These are phyloP conservation scores for Drosophila pachea DNA, from an alignment of 1,140 invertebrate species.

Conservation along the genomic window DNA sequence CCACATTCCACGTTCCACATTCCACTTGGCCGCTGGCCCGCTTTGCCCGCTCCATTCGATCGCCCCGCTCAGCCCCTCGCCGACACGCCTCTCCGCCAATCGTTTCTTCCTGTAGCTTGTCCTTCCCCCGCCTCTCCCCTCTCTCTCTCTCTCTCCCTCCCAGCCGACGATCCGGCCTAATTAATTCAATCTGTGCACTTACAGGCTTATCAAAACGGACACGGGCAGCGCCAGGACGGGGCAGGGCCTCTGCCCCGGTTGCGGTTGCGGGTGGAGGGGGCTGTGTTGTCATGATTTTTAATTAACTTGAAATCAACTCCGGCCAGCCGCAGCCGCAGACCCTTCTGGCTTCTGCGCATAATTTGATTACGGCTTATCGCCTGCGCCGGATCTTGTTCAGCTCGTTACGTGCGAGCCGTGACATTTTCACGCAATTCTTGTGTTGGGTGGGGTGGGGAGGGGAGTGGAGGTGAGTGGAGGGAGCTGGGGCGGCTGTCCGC, in stretches of 20 bases:
- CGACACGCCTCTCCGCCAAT: too few relatives aligned
- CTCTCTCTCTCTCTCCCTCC: too few relatives aligned
- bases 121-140: too few relatives aligned
- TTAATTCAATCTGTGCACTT: constrained; percentile 78
- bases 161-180: constrained; percentile 31
- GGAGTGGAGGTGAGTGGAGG: too few relatives aligned
- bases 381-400: constrained; percentile 66
- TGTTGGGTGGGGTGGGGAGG: constrained; percentile 26
- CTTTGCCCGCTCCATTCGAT: too few relatives aligned
- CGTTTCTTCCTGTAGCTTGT: too few relatives aligned
- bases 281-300: constrained; percentile 77
- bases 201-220: constrained; percentile 71
- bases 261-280: constrained; percentile 15
- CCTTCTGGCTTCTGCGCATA: constrained; percentile 61
- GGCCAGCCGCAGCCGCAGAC: background rate
- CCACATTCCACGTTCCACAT: background rate
- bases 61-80: too few relatives aligned
- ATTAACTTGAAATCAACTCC: constrained; percentile 77
- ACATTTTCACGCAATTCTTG: constrained; percentile 76
- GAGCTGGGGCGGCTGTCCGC: constrained; percentile 21
- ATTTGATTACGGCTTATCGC: constrained; percentile 77
- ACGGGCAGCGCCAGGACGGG: constrained; percentile 28
- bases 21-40: too few relatives aligned
- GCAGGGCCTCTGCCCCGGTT: constrained; percentile 1
- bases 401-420: constrained; percentile 75